phyloP scores from a whole-genome alignment of 1,140 invertebrate species.

The Adelges cooleyi region DNA sequence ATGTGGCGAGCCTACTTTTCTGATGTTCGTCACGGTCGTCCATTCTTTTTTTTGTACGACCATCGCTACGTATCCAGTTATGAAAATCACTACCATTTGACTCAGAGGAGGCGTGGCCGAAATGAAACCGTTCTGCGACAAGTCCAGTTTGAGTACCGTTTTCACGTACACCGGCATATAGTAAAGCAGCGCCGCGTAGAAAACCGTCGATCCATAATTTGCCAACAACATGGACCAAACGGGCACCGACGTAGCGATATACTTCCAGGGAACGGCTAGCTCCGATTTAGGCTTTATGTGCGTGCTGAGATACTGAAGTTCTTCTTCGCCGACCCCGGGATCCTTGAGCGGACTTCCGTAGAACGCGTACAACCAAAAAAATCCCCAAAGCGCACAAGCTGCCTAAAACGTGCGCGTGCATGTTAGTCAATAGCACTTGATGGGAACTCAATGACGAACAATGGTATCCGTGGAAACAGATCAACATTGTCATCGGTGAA shows the following conservation, averaged over 20 bases:
- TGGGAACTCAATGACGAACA: too few relatives aligned
- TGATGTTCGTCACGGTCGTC: neutral
- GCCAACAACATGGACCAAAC: neutral
- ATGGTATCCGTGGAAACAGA: too few relatives aligned
- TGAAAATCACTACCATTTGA: neutral
- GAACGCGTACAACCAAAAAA: neutral
- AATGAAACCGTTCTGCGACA: neutral
- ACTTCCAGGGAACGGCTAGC: neutral
- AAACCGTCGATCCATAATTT: slow-evolving; percentile 2
- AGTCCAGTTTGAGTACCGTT: neutral
- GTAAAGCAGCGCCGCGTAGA: neutral
- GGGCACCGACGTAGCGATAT: neutral
- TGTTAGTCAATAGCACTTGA: too few relatives aligned
- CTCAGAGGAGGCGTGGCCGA: neutral
- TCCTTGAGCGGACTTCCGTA: neutral
- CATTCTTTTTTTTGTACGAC: neutral
- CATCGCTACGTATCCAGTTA: neutral
- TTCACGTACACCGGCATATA: slow-evolving; percentile 3
- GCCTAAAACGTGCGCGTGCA: too few relatives aligned
- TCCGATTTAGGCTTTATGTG: neutral
- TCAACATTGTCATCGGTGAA: too few relatives aligned
- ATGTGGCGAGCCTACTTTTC: slow-evolving; percentile 15
- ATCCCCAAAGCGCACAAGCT: neutral
- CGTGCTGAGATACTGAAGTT: neutral
- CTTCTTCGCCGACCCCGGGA: neutral